A percentile compares a stretch with the other conserved stretches of the same genome.
Evolutionary conservation across 2,113 vertebrate species (phyloP).

Genomic region (Camarhynchus parvulus): DNA sequence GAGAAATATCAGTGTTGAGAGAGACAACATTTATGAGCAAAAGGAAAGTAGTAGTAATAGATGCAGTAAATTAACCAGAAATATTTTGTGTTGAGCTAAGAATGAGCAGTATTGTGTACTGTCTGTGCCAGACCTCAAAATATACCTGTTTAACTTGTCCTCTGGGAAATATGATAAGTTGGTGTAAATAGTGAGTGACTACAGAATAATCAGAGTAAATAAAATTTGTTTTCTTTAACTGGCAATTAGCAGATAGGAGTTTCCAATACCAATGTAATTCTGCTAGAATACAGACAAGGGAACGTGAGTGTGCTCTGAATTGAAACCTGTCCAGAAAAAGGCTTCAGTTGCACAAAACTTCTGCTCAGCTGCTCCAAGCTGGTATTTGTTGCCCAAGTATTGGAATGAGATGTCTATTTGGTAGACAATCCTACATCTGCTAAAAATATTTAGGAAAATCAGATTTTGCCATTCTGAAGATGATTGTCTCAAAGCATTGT

Average conservation of each 20-base stretch:
- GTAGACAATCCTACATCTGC: background rate
- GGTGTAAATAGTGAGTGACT: conserved; percentile 26
- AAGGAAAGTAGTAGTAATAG: conserved; percentile 2
- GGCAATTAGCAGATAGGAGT: background rate
- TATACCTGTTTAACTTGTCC: conserved; percentile 16
- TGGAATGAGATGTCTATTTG: background rate
- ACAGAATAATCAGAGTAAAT: conserved; percentile 12
- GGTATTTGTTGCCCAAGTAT: background rate
- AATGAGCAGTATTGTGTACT: conserved; percentile 32
- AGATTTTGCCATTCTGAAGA: background rate
- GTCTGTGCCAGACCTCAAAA: conserved; percentile 29
- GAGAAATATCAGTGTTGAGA: conserved; percentile 4
- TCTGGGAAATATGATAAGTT: conserved; percentile 5
- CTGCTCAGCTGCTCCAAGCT: background rate
- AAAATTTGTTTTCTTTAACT: background rate
- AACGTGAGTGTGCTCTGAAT: background rate
- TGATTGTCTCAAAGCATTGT: background rate
- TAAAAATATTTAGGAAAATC: background rate
- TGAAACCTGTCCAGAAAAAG: background rate
- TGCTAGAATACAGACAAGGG: background rate
- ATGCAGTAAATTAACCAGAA: conserved; percentile 32
- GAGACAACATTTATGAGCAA: background rate
- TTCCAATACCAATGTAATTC: background rate
- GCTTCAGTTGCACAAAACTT: background rate
- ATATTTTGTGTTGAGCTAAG: conserved; percentile 15